Base-by-base conservation (phyloP, 2,113 vertebrate species). In the Erinaceus europaeus region DNA sequence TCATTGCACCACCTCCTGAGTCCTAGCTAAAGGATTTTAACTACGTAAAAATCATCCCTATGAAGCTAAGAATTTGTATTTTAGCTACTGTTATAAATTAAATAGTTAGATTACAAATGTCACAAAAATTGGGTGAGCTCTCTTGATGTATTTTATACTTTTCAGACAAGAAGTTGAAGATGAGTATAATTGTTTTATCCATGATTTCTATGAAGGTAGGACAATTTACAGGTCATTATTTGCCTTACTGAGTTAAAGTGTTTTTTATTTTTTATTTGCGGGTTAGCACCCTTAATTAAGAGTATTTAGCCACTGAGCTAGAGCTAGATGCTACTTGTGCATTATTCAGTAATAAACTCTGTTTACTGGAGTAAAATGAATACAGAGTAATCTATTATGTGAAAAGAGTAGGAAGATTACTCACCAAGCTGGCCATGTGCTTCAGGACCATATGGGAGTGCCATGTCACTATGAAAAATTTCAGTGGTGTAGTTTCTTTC, bases 21-120 rank as follows among this genome's bases (percentile, higher is more conserved):
- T n/a, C n/a, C 11, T 50, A 79, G 25, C 40, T 65, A 52, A 55
- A 81, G 71, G n/a, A 5, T 88, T 91, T 77, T 85, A 85, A 76
- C 25, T 3, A 7, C 10, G 5, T 48, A 15, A 5, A 46, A 75
- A 23, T 6, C 32, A 4, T 85, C 88, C 44, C 72, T 80, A 59
- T 2, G 42, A 50, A 48, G 14, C 40, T 78, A 15, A 83, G 75
- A 18, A 62, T 77, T 78, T 64, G 53, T 36, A 36, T 61, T 65
- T 76, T 69, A 61, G 32, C 53, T 73, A 10, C 59, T 78, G 10
- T 48, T 93, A 50, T 9, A 46, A 36, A 23, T 36, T 75, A 84
- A 38, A 8, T 57, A 42, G 17, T 91, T 78, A 52, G 55, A 62
- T 84, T 36, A 82, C 14, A 44, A 13, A 91, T 74, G 61, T 87